Evolutionary conservation across 2,888 invertebrate species (phyloP).

Genomic region (Mayetiola destructor): DNA sequence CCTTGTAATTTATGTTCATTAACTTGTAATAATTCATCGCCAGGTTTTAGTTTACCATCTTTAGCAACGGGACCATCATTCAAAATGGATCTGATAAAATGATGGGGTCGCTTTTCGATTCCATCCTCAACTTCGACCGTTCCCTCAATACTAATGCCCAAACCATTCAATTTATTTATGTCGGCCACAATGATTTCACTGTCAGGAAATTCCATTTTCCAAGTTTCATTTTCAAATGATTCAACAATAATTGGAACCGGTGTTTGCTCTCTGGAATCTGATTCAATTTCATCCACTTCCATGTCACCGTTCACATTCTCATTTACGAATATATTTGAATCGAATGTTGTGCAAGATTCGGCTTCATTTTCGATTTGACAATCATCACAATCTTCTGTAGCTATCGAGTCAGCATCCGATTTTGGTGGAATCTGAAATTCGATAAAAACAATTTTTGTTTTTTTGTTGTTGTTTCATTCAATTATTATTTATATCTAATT

Average conservation of each 20-base stretch:
- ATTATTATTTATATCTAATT: background rate
- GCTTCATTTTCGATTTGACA: conserved; percentile 58
- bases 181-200: conserved; percentile 85
- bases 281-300: conserved; percentile 17
- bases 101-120: conserved; percentile 92
- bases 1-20: conserved; percentile 86
- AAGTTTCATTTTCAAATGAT: conserved; percentile 57
- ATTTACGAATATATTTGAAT: conserved; percentile 40
- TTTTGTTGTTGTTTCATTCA: background rate
- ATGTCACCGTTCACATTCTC: conserved; percentile 35
- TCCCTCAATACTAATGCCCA: conserved; percentile 95
- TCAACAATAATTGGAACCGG: conserved; percentile 40
- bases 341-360: conserved; percentile 67
- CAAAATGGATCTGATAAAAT: conserved; percentile 91
- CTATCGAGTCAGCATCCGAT: conserved; percentile 35
- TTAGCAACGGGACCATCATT: conserved; percentile 93
- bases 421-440: conserved; percentile 31
- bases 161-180: conserved; percentile 78
- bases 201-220: conserved; percentile 64
- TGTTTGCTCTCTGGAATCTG: conserved; percentile 2
- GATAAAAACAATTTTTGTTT: too few relatives aligned
- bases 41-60: conserved; percentile 77
- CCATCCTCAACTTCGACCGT: conserved; percentile 98
- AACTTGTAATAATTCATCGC: conserved; percentile 93
- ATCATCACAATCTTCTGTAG: conserved; percentile 37